Evolutionary conservation across 1,140 invertebrate genomes (phyloP).

Genomic region (Gonatopus flavifemur): DNA sequence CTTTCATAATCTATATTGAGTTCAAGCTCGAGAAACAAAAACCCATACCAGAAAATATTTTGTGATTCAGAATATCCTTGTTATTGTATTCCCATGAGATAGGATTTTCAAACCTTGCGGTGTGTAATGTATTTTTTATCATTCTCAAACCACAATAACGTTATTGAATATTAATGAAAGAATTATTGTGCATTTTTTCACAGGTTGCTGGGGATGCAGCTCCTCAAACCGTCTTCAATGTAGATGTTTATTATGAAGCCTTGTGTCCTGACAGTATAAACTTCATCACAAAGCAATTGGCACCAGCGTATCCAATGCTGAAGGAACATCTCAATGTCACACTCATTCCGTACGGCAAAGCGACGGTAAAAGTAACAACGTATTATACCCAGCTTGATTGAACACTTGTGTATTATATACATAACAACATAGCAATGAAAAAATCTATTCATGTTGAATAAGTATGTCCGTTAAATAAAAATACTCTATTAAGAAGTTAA

Average conservation of each 20-base stretch:
- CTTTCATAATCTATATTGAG: too few relatives aligned
- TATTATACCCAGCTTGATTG: constrained; percentile 1
- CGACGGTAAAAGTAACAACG: constrained; percentile 58
- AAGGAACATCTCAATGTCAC: constrained; percentile 36
- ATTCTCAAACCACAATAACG: too few relatives aligned
- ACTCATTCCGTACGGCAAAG: constrained; percentile 73
- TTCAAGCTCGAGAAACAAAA: too few relatives aligned
- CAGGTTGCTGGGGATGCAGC: constrained; percentile 5
- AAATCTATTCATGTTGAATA: not conserved
- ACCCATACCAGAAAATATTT: too few relatives aligned
- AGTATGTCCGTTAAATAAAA: too few relatives aligned
- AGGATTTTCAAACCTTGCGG: too few relatives aligned
- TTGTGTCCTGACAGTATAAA: constrained; percentile 75
- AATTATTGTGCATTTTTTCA: not conserved
- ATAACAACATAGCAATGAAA: not conserved
- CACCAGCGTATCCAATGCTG: constrained; percentile 28
- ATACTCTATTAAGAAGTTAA: too few relatives aligned
- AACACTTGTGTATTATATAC: not conserved
- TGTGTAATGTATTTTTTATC: too few relatives aligned
- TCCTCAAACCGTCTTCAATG: constrained; percentile 14
- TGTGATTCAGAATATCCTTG: too few relatives aligned
- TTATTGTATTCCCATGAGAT: too few relatives aligned
- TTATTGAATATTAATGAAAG: too few relatives aligned
- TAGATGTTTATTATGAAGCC: constrained; percentile 74
- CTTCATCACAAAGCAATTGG: constrained; percentile 64